Evolutionary conservation across 2,113 vertebrate species (phyloP), one percentile per base, ranked within the genome.

Genomic region (Gopherus evgoodei): DNA sequence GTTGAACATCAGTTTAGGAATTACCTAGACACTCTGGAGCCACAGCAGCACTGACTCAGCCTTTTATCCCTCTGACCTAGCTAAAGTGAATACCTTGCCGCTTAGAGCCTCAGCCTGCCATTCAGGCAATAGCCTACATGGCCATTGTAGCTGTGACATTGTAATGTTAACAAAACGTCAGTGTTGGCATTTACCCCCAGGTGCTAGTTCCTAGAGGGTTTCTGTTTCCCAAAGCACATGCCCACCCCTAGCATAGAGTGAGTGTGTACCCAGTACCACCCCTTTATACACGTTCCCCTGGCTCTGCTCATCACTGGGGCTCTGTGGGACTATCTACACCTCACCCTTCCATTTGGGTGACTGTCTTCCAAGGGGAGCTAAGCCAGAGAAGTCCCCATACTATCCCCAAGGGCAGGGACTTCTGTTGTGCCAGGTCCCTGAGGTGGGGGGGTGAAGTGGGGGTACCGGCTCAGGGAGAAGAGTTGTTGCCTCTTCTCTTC

Each of bases 381-480:
- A 76, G 31, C 47, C 89, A 79, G 91, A 25, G 65, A n/a, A 81
- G 53, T 97, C 83, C 4, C 19, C 96, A 89, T 88, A 93, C 84
- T 25, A 38, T 14, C 92, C 57, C 90, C 87, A 93, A 90, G 88
- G 0, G 75, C 93, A 92, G 87, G 81, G 86, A 95, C 87, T 38
- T 78, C 57, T 5, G 1, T 1, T 86, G 85, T 87, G 94, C 75
- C 96, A n/a, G 42, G 57, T 59, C 88, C 92, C 85, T 92, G 91
- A 75, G 91, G 92, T 87, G 82, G 83, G 56, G 88, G 88, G 93
- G 89, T 94, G 1, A 85, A 94, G 86, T 90, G 87, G 81, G 31
- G 62, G 22, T 75, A 76, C 75, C 44, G 2, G 25, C 42, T 16
- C 24, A 27, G 75, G 7, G 6, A 47, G 10, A 78, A 78, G 42